phyloP scores from a whole-genome alignment of 2,113 vertebrate genomes.

The Gallinago media region DNA sequence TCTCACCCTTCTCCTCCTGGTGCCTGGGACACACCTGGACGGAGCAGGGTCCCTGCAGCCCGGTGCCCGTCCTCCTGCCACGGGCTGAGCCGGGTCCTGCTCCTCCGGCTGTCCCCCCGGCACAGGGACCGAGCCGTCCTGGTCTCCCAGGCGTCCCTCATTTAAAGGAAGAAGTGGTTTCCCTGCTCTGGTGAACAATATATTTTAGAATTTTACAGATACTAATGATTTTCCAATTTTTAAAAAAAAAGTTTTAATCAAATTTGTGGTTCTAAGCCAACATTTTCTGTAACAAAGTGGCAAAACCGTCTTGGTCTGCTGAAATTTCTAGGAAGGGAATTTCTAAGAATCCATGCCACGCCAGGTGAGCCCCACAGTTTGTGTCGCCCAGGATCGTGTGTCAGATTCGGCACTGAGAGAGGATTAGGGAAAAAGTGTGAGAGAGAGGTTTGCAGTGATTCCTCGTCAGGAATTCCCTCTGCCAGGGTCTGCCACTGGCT shows the following conservation, averaged over 20 bases:
- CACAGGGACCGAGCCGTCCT: too few relatives aligned
- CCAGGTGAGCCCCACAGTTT: background rate
- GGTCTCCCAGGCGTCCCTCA: background rate
- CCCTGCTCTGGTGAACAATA: background rate
- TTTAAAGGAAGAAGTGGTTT: background rate
- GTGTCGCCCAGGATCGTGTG: background rate
- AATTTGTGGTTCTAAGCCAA: background rate
- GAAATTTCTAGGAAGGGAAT: slow-evolving; percentile 19
- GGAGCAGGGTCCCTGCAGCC: background rate
- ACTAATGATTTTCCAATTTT: background rate
- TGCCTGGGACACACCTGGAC: background rate
- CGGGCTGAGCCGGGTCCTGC: too few relatives aligned
- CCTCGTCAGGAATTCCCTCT: background rate
- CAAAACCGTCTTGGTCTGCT: background rate
- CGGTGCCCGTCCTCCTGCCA: fast-evolving
- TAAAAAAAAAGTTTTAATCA: background rate
- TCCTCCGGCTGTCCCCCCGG: too few relatives aligned
- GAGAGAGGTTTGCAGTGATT: background rate
- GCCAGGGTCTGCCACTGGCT: background rate
- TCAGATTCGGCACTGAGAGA: background rate
- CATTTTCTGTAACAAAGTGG: background rate
- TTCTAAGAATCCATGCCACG: background rate
- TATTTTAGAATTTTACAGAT: background rate
- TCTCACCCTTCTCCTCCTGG: background rate
- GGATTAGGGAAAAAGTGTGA: background rate